Evolutionary conservation across 1,140 invertebrate genomes (phyloP).

Genomic region (Ephestia elutella): DNA sequence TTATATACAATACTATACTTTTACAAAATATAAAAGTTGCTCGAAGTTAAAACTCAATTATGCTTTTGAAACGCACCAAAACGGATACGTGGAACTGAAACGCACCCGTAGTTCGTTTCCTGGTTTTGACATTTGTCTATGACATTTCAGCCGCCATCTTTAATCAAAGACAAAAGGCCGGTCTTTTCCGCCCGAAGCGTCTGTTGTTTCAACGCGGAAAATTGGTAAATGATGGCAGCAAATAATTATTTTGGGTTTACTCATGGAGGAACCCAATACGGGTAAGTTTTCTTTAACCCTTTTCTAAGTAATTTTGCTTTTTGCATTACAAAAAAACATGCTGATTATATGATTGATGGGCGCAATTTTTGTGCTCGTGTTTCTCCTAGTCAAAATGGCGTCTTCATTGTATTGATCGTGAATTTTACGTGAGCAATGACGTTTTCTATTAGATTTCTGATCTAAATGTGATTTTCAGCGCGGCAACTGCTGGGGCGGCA

Average conservation of each 20-base stretch:
- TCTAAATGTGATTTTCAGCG: constrained; percentile 49
- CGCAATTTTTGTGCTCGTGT: constrained; percentile 48
- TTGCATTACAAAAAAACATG: constrained; percentile 23
- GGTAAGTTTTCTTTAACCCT: constrained; percentile 75
- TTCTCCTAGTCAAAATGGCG: constrained; percentile 67
- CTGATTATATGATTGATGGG: constrained; percentile 27
- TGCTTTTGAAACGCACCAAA: too few relatives aligned
- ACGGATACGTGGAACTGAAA: neutral
- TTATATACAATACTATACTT: too few relatives aligned
- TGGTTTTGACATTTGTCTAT: constrained; percentile 21
- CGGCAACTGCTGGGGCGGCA: constrained; percentile 80
- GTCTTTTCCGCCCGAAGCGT: constrained; percentile 65
- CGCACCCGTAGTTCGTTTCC: neutral
- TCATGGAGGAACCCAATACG: constrained; percentile 92
- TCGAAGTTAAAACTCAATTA: too few relatives aligned
- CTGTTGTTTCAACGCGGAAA: constrained; percentile 60
- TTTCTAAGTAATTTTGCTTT: constrained; percentile 19
- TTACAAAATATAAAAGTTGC: too few relatives aligned
- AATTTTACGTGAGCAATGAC: constrained; percentile 24
- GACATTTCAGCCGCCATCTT: constrained; percentile 43
- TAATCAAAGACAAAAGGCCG: constrained; percentile 64
- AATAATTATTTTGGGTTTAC: constrained; percentile 96
- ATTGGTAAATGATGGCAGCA: constrained; percentile 83
- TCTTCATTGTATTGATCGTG: constrained; percentile 60
- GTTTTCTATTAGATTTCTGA: constrained; percentile 15